phyloP scores from a whole-genome alignment of 2,888 invertebrate genomes.

The Synanthedon vespiformis region DNA sequence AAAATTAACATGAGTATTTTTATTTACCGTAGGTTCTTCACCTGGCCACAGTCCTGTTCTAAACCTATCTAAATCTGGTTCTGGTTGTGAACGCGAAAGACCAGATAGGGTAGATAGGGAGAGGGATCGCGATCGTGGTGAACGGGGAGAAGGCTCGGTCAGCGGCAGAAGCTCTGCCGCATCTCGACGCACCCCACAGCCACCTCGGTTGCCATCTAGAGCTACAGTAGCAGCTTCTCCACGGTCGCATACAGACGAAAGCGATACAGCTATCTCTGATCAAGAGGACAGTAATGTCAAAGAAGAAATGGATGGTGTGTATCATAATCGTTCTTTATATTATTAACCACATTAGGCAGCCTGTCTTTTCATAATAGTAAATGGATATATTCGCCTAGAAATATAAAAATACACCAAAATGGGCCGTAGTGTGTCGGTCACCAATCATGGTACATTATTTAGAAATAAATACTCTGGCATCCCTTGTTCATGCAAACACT shows the following conservation, averaged over 20 bases:
- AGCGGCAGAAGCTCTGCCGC: slow-evolving; percentile 71
- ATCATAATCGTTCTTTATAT: not conserved
- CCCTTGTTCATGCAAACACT: too few species aligned
- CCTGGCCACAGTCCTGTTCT: slow-evolving; percentile 92
- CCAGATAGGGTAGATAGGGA: slow-evolving; percentile 73
- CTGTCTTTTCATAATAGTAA: too few species aligned
- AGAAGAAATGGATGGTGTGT: slow-evolving; percentile 82
- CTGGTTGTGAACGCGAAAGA: slow-evolving; percentile 77
- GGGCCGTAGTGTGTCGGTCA: too few species aligned
- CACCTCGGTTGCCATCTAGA: slow-evolving; percentile 62
- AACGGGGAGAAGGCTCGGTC: slow-evolving; percentile 57
- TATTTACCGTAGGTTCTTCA: slow-evolving; percentile 76
- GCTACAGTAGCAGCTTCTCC: slow-evolving; percentile 73
- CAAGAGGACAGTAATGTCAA: slow-evolving; percentile 88
- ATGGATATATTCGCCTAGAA: too few species aligned
- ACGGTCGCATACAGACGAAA: slow-evolving; percentile 82
- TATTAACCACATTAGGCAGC: too few species aligned
- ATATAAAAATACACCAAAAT: too few species aligned
- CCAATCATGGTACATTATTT: too few species aligned
- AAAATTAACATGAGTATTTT: too few species aligned
- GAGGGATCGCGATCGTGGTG: slow-evolving; percentile 71
- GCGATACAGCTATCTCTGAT: slow-evolving; percentile 88
- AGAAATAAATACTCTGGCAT: too few species aligned
- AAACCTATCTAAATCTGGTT: slow-evolving; percentile 90
- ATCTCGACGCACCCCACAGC: slow-evolving; percentile 73